Percentiles rank a stretch among this genome's conserved stretches.
Conservation (phyloP, 2,797 vertebrate species). For the Smutsia temminckii region DNA sequence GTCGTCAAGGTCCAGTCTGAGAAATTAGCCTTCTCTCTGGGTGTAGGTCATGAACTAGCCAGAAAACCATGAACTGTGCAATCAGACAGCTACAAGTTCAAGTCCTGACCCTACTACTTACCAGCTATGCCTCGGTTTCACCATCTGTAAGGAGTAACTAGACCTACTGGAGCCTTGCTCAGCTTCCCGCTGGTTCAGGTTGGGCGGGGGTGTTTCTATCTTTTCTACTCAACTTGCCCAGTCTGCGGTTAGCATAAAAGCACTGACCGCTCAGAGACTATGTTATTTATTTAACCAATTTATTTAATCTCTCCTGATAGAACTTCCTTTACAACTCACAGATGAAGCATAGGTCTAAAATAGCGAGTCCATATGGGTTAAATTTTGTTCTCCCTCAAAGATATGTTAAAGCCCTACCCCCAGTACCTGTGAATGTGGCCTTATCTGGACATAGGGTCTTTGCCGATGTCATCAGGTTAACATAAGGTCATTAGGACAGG, state of each 20-base stretch:
- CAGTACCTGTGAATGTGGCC: background rate
- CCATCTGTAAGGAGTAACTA: background rate
- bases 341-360: background rate
- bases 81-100: background rate
- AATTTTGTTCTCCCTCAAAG: background rate
- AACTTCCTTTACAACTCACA: background rate
- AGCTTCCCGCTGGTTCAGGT: background rate
- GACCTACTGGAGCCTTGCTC: rapidly evolving
- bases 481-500: background rate
- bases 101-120: background rate
- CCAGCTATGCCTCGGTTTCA: background rate
- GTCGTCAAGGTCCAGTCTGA: background rate
- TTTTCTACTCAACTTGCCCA: background rate
- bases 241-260: background rate
- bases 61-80: background rate
- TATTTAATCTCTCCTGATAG: background rate
- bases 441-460: background rate
- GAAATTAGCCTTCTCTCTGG: background rate
- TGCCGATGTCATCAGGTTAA: background rate
- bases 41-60: background rate
- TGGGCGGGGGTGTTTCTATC: background rate
- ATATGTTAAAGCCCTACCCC: background rate
- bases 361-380: background rate
- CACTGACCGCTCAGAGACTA: background rate
- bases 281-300: background rate